These are phyloP conservation scores for Tiliacea citrago DNA, from an alignment of 2,888 invertebrate species.

Conservation along the genomic window DNA sequence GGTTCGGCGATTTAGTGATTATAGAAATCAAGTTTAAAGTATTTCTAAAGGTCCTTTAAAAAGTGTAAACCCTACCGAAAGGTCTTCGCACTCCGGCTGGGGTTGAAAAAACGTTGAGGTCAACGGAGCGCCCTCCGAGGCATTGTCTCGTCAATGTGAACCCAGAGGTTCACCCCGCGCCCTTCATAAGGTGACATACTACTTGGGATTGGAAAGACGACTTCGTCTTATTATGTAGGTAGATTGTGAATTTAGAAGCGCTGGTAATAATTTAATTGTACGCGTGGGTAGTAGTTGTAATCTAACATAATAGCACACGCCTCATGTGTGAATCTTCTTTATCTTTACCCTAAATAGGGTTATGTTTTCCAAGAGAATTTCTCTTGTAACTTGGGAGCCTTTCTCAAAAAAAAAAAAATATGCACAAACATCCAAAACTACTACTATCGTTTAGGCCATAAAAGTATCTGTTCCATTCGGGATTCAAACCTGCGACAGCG, in stretches of 20 bases:
- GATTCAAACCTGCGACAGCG: too few relatives aligned
- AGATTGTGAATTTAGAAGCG: conserved; percentile 23
- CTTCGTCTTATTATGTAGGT: conserved; percentile 22
- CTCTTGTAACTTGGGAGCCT: background rate
- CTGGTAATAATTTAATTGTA: conserved; percentile 23
- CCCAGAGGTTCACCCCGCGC: conserved; percentile 65
- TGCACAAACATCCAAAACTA: too few relatives aligned
- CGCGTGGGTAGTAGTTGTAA: background rate
- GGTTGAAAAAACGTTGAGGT: conserved; percentile 74
- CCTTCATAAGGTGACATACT: conserved; percentile 71
- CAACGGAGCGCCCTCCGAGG: conserved; percentile 70
- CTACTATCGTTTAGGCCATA: too few relatives aligned
- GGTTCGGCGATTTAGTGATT: background rate
- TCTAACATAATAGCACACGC: background rate
- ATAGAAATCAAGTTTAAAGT: background rate
- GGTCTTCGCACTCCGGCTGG: conserved; percentile 64
- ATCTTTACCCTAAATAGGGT: background rate
- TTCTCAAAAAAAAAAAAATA: background rate
- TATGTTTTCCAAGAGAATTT: background rate
- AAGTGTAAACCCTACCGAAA: conserved; percentile 58
- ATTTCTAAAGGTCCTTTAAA: background rate
- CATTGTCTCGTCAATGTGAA: conserved; percentile 76
- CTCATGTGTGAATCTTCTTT: background rate
- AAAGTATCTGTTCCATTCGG: too few relatives aligned
- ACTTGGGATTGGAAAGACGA: conserved; percentile 32